phyloP scores from a whole-genome alignment of 92 coral and sea anemone species.

The Palythoa heliodiscus region DNA sequence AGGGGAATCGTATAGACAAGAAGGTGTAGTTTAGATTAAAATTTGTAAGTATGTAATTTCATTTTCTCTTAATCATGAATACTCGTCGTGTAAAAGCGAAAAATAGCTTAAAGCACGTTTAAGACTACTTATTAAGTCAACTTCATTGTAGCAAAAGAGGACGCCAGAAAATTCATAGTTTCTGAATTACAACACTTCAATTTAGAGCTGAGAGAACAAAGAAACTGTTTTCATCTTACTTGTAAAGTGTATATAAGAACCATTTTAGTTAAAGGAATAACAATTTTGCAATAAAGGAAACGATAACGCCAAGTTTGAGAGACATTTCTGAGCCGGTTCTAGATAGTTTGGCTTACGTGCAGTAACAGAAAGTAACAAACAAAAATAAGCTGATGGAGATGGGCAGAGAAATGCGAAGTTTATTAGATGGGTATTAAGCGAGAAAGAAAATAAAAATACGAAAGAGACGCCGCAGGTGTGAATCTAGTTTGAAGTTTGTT shows the following conservation, averaged over 20 bases:
- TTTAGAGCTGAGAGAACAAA: not conserved
- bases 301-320: not conserved
- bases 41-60: conserved; percentile 16
- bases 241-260: conserved; percentile 30
- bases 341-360: not conserved
- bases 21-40: not conserved
- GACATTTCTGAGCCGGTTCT: not conserved
- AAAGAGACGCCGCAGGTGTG: conserved; percentile 18
- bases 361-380: not conserved
- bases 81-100: not conserved
- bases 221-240: not conserved
- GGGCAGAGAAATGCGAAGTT: not conserved
- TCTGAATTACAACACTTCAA: not conserved
- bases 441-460: not conserved
- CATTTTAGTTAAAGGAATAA: conserved; percentile 13
- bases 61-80: conserved; percentile 2
- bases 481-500: conserved; percentile 4
- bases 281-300: conserved; percentile 36
- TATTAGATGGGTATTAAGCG: not conserved
- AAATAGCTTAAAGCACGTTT: not conserved
- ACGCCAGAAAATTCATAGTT: not conserved
- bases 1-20: not conserved
- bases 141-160: not conserved
- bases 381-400: not conserved
- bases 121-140: not conserved